Evolutionary conservation across 1,140 invertebrate genomes (phyloP), one percentile per base, ranked within the genome.

Genomic region (Drosophila serrata): DNA sequence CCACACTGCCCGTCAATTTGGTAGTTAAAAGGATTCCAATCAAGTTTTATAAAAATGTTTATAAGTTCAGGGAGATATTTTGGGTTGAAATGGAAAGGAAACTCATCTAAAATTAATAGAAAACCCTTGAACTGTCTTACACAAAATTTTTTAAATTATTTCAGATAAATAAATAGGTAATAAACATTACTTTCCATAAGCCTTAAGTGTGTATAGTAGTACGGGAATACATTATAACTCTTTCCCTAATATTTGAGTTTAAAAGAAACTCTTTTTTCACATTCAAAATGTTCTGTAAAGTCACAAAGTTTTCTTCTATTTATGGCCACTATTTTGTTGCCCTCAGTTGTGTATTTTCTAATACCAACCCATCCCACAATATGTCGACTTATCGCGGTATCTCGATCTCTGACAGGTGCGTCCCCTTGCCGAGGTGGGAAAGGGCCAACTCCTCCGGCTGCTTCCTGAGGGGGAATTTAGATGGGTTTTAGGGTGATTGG

Each of bases 321-420:
- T 56, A 42, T 45, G 1, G 29, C 6, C 12, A 22, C 43, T 51
- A 60, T 33, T 49, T 15, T 8, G 53, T 60, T 53, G 22, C 37
- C 60, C 37, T 27, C 43, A 33, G 13, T 24, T 69, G 62, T 69
- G 4, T 22, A 5, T 53, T 33, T 69, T 8, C 35, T 73, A 68
- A 22, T 51, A 42, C 57, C 15, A 12, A 49, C 17, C 43, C 46
- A 48, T 27, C 33, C 58, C 43, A 40, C 35, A 67, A 67, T 43
- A 37, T 67, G 65, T 53, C 61, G 65, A 67, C 77, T 74, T 90
- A 88, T 88, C 85, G 73, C 35, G 22, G 35, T 22, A 88, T 72
- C 53, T 49, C 35, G 69, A 76, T 88, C 78, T 81, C 69, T 84
- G 85, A 88, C 84, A 88, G 84, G 77, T 64, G 73, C 27, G 42